Percentiles rank a stretch among this genome's conserved stretches.
These are phyloP conservation scores for Rhagophthalmus giganteus DNA, from an alignment of 2,888 invertebrate genomes.

Conservation along the genomic window DNA sequence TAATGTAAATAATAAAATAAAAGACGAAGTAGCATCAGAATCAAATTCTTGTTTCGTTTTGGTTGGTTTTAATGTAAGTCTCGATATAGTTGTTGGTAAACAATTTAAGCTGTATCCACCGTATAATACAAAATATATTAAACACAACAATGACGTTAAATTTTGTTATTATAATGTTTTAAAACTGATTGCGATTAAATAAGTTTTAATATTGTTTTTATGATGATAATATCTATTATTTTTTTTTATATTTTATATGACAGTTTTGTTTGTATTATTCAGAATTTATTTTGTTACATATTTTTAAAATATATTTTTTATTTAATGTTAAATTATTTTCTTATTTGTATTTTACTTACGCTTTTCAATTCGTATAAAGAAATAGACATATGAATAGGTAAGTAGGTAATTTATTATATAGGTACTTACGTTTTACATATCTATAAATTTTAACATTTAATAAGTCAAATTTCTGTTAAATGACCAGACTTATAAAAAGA, in stretches of 20 bases:
- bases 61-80: slow-evolving; percentile 33
- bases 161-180: slow-evolving; percentile 35
- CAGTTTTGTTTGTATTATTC: no score
- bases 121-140: slow-evolving; percentile 31
- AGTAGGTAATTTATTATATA: no score
- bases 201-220: neutral
- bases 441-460: no score
- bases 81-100: slow-evolving; percentile 28
- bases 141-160: slow-evolving; percentile 16
- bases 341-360: no score
- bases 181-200: slow-evolving; percentile 28
- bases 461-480: no score
- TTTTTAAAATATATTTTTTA: no score
- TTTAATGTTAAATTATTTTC: no score
- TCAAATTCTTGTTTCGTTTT: slow-evolving; percentile 36
- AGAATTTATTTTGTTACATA: no score
- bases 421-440: no score
- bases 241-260: slow-evolving; percentile 1
- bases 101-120: slow-evolving; percentile 42
- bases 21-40: neutral
- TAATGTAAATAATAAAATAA: neutral
- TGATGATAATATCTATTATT: neutral
- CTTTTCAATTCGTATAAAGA: no score
- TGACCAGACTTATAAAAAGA: no score
- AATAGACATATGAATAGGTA: no score